Evolutionary conservation across 2,797 vertebrate genomes (phyloP), one percentile per base, ranked within the genome.

Genomic region (Acanthopagrus latus): DNA sequence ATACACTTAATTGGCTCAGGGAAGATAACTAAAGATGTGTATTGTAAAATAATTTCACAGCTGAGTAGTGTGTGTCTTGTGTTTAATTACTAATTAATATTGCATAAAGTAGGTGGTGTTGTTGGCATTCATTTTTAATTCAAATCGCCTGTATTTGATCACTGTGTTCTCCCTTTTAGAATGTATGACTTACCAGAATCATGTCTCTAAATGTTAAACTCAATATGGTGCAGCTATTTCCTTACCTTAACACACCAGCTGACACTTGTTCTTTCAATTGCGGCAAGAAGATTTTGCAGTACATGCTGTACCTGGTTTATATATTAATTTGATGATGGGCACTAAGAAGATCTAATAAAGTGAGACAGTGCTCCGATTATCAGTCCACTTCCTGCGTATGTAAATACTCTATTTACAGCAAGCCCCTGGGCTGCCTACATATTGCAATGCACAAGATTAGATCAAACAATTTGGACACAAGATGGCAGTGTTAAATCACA

Each of bases 401-500:
- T 20, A 80, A 69, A 60, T 47, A 2, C 11, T 73, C 33, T 60
- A 16, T 78, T 75, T 52, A 60, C 17, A 64, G 25, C 48, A 58
- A 50, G 38, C 12, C 55, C 13, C 7, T 16, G n/a, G 50, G 76
- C 63, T 62, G 41, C 18, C 1, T 44, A 3, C 59, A 29, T 50
- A 25, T 54, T 74, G 25, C 21, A 66, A 21, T 57, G 48, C 54
- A 23, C n/a, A 46, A 21, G 21, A 73, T 38, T 3, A 47, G 5
- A 62, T 63, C 7, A 33, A 59, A 27, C 18, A 33, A 1, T 21
- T 11, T 76, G 60, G 63, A 83, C 93, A 93, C 87, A 81, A 92
- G 94, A 85, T 89, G 93, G 90, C 92, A 92, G 87, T 91, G 83
- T 91, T 88, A 52, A 67, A 62, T 72, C 84, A 81, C 27, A 60